Evolutionary conservation across 2,113 vertebrate species (phyloP).

Genomic region (Entomyzon cyanotis): DNA sequence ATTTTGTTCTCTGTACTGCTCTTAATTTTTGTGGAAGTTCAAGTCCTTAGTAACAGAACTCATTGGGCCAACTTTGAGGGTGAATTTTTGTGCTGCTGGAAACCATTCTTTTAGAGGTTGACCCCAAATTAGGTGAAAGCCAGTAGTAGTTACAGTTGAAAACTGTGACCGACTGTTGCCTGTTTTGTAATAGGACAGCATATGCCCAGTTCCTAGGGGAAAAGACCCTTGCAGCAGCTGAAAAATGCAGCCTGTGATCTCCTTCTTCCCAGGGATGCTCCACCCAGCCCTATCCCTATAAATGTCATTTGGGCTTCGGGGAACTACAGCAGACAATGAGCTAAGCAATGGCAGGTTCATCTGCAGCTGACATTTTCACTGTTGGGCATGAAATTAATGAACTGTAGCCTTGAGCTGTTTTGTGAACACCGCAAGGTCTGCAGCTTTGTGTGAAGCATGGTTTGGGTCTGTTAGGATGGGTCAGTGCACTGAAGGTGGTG

Average conservation of each 20-base stretch:
- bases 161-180: background rate
- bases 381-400: background rate
- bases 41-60: background rate
- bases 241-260: conserved; percentile 38
- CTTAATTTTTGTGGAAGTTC: background rate
- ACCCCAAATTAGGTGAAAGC: background rate
- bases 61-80: background rate
- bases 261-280: conserved; percentile 34
- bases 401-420: background rate
- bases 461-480: background rate
- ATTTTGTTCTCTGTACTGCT: background rate
- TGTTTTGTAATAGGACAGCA: background rate
- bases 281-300: background rate
- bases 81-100: background rate
- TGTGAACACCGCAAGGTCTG: background rate
- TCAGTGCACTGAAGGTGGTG: background rate
- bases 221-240: background rate
- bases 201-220: background rate
- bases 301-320: conserved; percentile 18
- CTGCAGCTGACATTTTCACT: background rate
- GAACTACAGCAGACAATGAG: background rate
- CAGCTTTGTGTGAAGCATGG: background rate
- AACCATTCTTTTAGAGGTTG: background rate
- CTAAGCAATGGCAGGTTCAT: conserved; percentile 15
- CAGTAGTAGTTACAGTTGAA: background rate